Evolutionary conservation across 2,113 vertebrate genomes (phyloP), one percentile per base, ranked within the genome.

Genomic region (Platysternon megacephalum): DNA sequence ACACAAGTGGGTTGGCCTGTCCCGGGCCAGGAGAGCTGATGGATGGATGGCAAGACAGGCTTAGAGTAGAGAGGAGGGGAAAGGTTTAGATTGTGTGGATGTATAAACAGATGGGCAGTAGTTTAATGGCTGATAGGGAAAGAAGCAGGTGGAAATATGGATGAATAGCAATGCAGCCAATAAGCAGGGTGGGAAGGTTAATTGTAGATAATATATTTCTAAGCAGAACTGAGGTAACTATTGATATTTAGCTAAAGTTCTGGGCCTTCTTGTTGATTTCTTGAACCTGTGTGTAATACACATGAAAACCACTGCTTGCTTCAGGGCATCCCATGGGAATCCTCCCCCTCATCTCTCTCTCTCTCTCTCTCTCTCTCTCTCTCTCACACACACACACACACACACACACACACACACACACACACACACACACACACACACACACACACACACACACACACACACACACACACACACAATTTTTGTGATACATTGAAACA

Each of bases 231-330:
- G 58, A 35, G 58, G 58, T 61, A 61, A 29, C 16, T 68, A 68
- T 19, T n/a, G 61, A 68, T 35, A 68, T n/a, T 68, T 17, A 68
- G 61, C 61, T 68, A 22, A 19, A 72, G 4, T 39, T n/a, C 65
- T n/a, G 26, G 49, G 68, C 51, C 44, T 35, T 72, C 61, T 39
- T 19, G n/a, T 4, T 1, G 2, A 49, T 87, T 84, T 92, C 56
- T 56, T 49, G n/a, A 65, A 79, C 55, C 76, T 4, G 46, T 32
- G 42, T 3, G 2, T 26, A 65, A 83, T 51, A 76, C 4, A 2
- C 0, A 0, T 46, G 42, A 84, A 83, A 53, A 0, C 0, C 1
- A 0, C 39, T 28, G 53, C 44, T 12, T 26, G 56, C 21, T 8
- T n/a, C 61, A n/a, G 61, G 16, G 61, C 61, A n/a, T n/a, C 8